These are phyloP conservation scores for Amazona guildingii DNA, from an alignment of 2,113 vertebrate genomes.

Conservation along the genomic window DNA sequence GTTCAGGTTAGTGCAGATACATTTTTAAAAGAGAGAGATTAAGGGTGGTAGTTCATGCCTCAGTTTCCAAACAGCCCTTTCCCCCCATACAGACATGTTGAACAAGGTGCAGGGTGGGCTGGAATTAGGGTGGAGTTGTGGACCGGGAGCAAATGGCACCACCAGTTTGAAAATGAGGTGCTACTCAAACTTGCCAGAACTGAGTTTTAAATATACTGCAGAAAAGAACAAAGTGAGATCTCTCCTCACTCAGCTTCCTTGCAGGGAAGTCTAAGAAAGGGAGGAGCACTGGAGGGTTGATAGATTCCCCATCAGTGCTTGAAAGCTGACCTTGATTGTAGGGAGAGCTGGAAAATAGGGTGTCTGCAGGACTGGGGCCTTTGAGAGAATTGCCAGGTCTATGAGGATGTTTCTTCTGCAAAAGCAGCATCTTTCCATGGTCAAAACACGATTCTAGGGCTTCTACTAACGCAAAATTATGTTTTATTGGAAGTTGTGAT, in stretches of 20 bases:
- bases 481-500: neutral
- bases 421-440: neutral
- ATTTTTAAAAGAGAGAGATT: slow-evolving; percentile 5
- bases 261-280: neutral
- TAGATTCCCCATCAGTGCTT: fast-evolving
- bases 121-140: slow-evolving; percentile 22
- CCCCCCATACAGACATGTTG: neutral
- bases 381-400: fast-evolving
- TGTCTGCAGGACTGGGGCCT: neutral
- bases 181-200: neutral
- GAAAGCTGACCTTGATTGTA: neutral
- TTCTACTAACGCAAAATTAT: neutral
- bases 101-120: slow-evolving; percentile 16
- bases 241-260: neutral
- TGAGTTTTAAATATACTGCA: neutral
- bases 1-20: slow-evolving; percentile 60
- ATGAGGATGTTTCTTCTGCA: neutral
- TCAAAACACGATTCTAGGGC: neutral
- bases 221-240: neutral
- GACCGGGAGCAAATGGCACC: neutral
- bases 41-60: slow-evolving; percentile 45
- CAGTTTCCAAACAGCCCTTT: slow-evolving; percentile 13
- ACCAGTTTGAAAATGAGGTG: neutral
- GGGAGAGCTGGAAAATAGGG: neutral
- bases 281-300: neutral